phyloP scores from a whole-genome alignment of 2,113 vertebrate genomes.

The Lasiurus cinereus region DNA sequence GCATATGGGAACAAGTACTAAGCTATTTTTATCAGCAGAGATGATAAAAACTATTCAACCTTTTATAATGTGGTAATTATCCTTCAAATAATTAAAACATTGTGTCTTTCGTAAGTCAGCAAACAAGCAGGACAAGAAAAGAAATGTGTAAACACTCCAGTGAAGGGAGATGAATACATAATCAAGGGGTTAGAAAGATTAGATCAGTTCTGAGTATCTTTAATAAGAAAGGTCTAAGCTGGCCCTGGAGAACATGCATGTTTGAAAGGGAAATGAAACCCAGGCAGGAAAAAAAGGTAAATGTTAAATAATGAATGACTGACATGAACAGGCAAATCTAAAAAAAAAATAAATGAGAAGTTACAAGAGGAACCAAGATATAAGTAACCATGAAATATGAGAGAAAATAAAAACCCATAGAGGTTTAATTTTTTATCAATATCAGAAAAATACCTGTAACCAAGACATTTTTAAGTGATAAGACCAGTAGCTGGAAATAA shows the following conservation, averaged over 20 bases:
- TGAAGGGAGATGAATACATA: constrained; percentile 57
- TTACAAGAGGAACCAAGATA: background rate
- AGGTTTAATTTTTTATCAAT: background rate
- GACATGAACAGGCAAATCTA: background rate
- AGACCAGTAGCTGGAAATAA: background rate
- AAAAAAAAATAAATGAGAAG: constrained; percentile 5
- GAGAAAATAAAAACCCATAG: background rate
- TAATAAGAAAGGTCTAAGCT: constrained; percentile 50
- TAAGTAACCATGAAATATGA: background rate
- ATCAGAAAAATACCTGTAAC: constrained; percentile 35
- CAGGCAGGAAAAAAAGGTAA: background rate
- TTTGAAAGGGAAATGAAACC: constrained; percentile 51
- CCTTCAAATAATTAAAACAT: constrained; percentile 74
- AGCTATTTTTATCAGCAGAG: constrained; percentile 48
- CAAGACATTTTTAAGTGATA: background rate
- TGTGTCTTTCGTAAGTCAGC: constrained; percentile 59
- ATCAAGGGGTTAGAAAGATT: constrained; percentile 35
- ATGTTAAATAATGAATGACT: constrained; percentile 3
- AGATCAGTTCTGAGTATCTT: constrained; percentile 46
- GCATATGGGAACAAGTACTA: constrained; percentile 23
- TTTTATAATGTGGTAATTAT: constrained; percentile 75
- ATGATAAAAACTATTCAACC: constrained; percentile 71
- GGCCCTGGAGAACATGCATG: constrained; percentile 17
- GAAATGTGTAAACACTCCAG: constrained; percentile 64
- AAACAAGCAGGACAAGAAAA: constrained; percentile 61